Evolutionary conservation across 2,888 invertebrate species (phyloP).

Genomic region (Xestobium rufovillosum): DNA sequence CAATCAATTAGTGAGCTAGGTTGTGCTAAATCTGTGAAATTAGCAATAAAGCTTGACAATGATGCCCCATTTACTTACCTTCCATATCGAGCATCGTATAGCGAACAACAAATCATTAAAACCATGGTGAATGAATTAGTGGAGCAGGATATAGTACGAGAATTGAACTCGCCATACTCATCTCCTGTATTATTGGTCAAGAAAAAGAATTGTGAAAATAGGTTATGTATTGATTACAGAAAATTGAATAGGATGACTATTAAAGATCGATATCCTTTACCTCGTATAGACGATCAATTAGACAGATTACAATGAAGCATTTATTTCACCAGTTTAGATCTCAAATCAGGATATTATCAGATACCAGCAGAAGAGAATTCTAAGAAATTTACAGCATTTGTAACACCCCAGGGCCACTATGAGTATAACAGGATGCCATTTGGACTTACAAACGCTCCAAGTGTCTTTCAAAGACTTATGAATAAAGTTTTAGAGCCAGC

Average conservation of each 20-base stretch:
- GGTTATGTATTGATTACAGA: slow-evolving; percentile 22
- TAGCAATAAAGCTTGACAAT: slow-evolving; percentile 18
- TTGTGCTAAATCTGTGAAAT: slow-evolving; percentile 18
- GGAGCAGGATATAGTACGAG: slow-evolving; percentile 18
- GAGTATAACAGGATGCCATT: slow-evolving; percentile 19
- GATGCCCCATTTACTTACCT: slow-evolving; percentile 20
- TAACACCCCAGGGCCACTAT: slow-evolving; percentile 21
- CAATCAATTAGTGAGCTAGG: slow-evolving; percentile 17
- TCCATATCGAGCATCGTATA: slow-evolving; percentile 21
- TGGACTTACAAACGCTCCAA: slow-evolving; percentile 21
- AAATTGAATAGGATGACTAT: slow-evolving; percentile 18
- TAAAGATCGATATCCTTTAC: slow-evolving; percentile 21
- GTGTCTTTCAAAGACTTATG: slow-evolving; percentile 21
- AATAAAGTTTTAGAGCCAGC: too few relatives aligned
- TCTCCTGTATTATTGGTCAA: slow-evolving; percentile 22
- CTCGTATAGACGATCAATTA: slow-evolving; percentile 21
- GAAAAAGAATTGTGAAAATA: slow-evolving; percentile 24
- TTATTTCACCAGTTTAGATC: slow-evolving; percentile 24
- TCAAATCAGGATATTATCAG: slow-evolving; percentile 24
- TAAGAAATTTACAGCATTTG: slow-evolving; percentile 19
- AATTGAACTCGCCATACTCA: slow-evolving; percentile 21
- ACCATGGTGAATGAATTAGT: slow-evolving; percentile 20
- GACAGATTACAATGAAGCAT: slow-evolving; percentile 18
- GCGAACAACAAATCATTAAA: slow-evolving; percentile 18
- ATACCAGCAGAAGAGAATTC: slow-evolving; percentile 17